Evolutionary conservation across 2,113 vertebrate species (phyloP), one percentile per base, ranked within the genome.

Genomic region (Chionodraco myersi): DNA sequence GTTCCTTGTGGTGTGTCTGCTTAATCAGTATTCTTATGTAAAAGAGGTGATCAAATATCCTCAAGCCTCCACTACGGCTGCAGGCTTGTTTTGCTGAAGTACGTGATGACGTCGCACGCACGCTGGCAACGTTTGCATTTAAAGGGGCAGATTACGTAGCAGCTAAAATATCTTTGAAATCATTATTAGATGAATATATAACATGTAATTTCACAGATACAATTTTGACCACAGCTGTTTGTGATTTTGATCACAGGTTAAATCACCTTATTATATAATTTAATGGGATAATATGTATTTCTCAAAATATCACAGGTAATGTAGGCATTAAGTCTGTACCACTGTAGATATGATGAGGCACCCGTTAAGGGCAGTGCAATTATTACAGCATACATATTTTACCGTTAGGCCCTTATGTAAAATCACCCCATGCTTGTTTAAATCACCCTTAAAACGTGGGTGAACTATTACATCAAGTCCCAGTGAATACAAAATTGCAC

Each of bases 101-200:
- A 58, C 89, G 79, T 54, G 21, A 80, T 88, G 90, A 93, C 91
- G 90, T 36, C 79, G 2, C 0, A 53, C 0, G 23, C 2, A 41
- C 79, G 59, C 62, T 12, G 2, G 15, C 14, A 16, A 18, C 54
- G 76, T 26, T 0, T 1, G 15, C 13, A 6, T 3, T 89, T 92
- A 89, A 92, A 93, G 89, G 30, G 71, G 16, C 89, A 77, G 81
- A 12, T 21, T 16, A 48, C 15, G 16, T 60, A 14, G 21, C 59
- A 12, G 16, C 10, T 6, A 65, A 75, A 56, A 15, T 6, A 6
- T 5, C 5, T 47, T 47, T 66, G 49, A 86, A 66, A 45, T 81
- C n/a, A 80, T 69, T 52, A 26, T 47, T 52, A 36, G 15, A 7
- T 34, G n/a, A 10, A 44, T 23, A 75, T 57, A 10, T 57, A 10